A percentile compares a stretch with the other conserved stretches of the same genome.
Conservation (phyloP, 2,888 invertebrate species). For the Drosophila aldrichi region DNA sequence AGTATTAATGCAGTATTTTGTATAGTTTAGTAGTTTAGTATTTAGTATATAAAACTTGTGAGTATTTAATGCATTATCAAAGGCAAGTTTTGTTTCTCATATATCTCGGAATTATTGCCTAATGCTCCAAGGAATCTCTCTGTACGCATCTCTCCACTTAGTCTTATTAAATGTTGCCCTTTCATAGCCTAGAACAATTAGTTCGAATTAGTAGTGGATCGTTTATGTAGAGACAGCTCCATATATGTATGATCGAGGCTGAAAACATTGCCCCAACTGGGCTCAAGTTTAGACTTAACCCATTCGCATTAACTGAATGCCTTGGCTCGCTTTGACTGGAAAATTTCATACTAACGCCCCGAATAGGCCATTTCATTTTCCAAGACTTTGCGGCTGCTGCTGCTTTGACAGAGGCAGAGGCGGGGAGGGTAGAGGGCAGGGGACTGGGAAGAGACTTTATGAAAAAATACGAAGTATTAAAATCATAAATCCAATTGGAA, state of each 20-base stretch:
- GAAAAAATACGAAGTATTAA: constrained; percentile 83
- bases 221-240: constrained; percentile 18
- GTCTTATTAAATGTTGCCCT: constrained; percentile 14
- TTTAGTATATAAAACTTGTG: too few species aligned
- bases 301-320: constrained; percentile 61
- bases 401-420: neutral
- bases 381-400: constrained; percentile 19
- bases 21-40: too few species aligned
- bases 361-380: constrained; percentile 64
- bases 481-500: constrained; percentile 82
- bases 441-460: constrained; percentile 60
- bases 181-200: constrained; percentile 14
- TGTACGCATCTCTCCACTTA: neutral
- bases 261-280: constrained; percentile 2
- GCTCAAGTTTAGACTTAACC: constrained; percentile 35
- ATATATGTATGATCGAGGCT: constrained; percentile 20
- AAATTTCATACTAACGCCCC: constrained; percentile 55
- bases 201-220: constrained; percentile 29
- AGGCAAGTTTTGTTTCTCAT: too few species aligned
- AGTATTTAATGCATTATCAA: too few species aligned
- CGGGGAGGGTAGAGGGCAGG: neutral
- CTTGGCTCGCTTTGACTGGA: constrained; percentile 48
- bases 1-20: too few species aligned
- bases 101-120: neutral
- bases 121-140: neutral